Base-by-base conservation (phyloP, 1,140 invertebrate genomes). In the Sinonovacula constricta region DNA sequence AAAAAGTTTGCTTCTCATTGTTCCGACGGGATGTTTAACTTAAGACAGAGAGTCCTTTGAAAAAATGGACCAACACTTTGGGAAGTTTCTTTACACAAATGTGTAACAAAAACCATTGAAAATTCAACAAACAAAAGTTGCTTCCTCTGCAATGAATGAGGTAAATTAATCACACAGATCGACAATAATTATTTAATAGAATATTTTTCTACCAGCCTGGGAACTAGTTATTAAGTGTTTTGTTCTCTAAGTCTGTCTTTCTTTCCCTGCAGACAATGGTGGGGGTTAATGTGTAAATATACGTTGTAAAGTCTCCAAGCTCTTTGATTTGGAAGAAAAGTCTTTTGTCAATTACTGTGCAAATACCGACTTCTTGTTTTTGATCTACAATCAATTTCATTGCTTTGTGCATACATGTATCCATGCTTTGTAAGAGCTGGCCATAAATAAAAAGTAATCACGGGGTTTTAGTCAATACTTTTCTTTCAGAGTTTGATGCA, bases 21-120 rank as follows among this genome's bases (percentile, higher is more conserved):
- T 78, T 62, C 57, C 54, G 59, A 59, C 15, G 60, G 75, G 75
- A 78, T 70, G 72, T 78, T 78, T 68, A 72, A 66, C 66, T 62
- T 80, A 72, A 72, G 56, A 69, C 72, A 67, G 59, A 57, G 63
- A 66, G 18, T 45, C n/a, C 31, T 45, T 10, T 45, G 18, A 7
- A 45, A 18, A 66, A 57, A 33, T 66, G 49, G 72, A 63, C 53
- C 72, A 56, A 66, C 22, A 67, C 24, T 65, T 63, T 22, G 65
- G 62, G 56, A 67, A 67, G 18, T 30, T 53, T 18, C 34, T 67
- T 66, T 59, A 76, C 59, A 76, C 62, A 67, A 76, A 59, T 34
- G 30, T 56, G 72, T 76, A 76, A 76, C 72, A 76, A 76, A 76
- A 76, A 56, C 60, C 67, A 67, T 76, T 76, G 62, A 76, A 67